Base-by-base conservation (phyloP, 2,113 vertebrate genomes). In the Thalassarche chlororhynchos region DNA sequence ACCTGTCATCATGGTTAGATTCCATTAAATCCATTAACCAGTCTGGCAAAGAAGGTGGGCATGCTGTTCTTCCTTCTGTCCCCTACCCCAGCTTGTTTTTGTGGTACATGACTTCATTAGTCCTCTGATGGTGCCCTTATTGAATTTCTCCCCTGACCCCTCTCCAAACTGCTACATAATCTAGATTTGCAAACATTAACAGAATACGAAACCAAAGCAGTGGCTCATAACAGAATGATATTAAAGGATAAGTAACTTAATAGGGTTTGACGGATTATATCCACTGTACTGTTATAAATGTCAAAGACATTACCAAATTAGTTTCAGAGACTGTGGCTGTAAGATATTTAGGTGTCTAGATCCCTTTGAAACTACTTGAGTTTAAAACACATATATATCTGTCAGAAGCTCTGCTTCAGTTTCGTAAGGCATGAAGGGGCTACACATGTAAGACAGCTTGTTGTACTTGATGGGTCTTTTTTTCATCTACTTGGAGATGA, bases 381-480 rank as follows among this genome's bases (percentile, higher is more conserved):
- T 62, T 89, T 87, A 85, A 93, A 94, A 78, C 28, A 58, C 9
- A 5, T 8, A 32, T 9, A n/a, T 14, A 78, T 3, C 52, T 6
- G 6, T 12, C 52, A 93, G 26, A 46, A 61, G 20, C 14, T 38
- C 51, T 71, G 16, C 10, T 83, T 12, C 54, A 42, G 3, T 70
- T 94, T 42, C 6, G 1, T 44, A 57, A 69, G 8, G 17, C 12
- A 68, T 5, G 25, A 76, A 68, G 10, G 5, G 26, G 3, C 6
- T 58, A 38, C 5, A 65, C 2, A 19, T 16, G 6, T 1, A 61
- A 76, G 8, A 16, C 68, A 29, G 9, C 9, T 11, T 58, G 19
- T 10, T 64, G 31, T 29, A 82, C 8, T 40, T 0, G 0, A 26
- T 9, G 5, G 4, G 5, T 19, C 46, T 24, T 49, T 46, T 89